Base-by-base conservation (phyloP, 2,113 vertebrate genomes). In the Rhinopomastus cyanomelas region DNA sequence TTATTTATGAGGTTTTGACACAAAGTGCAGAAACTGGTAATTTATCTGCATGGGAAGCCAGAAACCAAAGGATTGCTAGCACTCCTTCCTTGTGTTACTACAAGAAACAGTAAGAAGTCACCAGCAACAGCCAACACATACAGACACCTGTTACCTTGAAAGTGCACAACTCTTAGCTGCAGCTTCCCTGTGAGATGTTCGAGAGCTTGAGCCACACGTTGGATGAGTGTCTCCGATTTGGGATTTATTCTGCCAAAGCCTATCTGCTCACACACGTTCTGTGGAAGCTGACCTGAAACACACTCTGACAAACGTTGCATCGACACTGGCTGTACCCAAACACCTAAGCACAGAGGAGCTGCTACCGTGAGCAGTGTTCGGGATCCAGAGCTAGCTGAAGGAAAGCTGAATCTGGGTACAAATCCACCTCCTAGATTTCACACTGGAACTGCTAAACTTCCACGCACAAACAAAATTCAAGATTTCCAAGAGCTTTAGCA, bases 381-480 rank as follows among this genome's bases (percentile, higher is more conserved):
- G 78, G 62, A 91, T 87, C 78, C 46, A 91, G 85, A 79, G 72
- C 86, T 74, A 94, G 89, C 86, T 66, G 71, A 85, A 88, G 81
- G 68, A 88, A 96, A 96, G 94, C 79, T 10, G 44, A 92, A 90
- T 85, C 76, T 86, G 78, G 90, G 95, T 22, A 93, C 34, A 92
- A 67, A 92, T 67, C 76, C 83, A 68, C 57, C 72, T 87, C 64
- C 56, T 82, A 93, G 39, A n/a, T 89, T 96, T 94, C 89, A 71
- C 83, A 71, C 83, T 87, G 42, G 89, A 96, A 94, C 49, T 37
- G 27, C 81, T 91, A 76, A 42, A 59, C 61, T 79, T 94, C 95
- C 75, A 94, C 91, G 81, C 69, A 94, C n/a, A 93, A 91, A 87
- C 25, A 56, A 92, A 51, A 90, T 81, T 93, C 85, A 88, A 93